Percentiles rank a stretch among this genome's conserved stretches.
Conservation (phyloP, 2,113 vertebrate species). For the Acrocephalus kingi region DNA sequence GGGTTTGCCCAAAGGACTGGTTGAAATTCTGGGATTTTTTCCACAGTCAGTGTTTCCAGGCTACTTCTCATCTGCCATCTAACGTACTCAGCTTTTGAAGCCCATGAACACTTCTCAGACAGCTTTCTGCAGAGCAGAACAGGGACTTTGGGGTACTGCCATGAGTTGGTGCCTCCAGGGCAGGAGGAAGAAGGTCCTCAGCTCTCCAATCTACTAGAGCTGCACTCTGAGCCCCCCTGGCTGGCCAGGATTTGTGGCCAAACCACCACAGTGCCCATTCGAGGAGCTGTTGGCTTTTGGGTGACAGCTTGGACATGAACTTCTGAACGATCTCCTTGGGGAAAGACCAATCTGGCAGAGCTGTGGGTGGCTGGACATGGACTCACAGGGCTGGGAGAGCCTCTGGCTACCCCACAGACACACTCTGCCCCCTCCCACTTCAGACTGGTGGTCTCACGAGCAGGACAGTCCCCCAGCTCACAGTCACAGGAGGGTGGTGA, state of each 20-base stretch:
- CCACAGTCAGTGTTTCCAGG: background rate
- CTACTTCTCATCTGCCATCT: background rate
- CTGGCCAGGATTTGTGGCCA: background rate
- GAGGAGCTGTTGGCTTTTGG: accelerated
- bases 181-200: background rate
- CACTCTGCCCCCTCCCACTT: background rate
- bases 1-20: background rate
- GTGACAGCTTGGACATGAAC: background rate
- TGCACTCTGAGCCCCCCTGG: background rate
- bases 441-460: background rate
- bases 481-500: background rate
- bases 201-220: background rate
- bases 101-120: background rate
- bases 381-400: background rate
- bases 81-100: accelerated
- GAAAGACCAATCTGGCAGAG: background rate
- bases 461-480: background rate
- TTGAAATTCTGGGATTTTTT: background rate
- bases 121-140: background rate
- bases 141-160: background rate
- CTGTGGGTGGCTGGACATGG: accelerated
- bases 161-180: background rate
- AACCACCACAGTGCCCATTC: accelerated
- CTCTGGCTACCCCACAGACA: background rate
- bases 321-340: background rate